These are phyloP conservation scores for Acrobeloides nanus DNA, from an alignment of 2,888 invertebrate species.

Conservation along the genomic window DNA sequence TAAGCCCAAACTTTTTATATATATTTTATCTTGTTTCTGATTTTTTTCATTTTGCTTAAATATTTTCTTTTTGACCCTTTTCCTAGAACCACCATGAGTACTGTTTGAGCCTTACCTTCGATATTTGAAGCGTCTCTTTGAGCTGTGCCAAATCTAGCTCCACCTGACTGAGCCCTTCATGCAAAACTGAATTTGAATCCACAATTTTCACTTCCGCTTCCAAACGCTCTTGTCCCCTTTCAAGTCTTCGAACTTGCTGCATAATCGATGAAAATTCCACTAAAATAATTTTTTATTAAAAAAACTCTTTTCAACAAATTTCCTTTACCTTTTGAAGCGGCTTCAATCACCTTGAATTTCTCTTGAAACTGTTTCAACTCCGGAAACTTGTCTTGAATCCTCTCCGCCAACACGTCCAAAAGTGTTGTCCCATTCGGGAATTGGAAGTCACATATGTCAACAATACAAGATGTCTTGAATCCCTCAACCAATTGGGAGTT, in stretches of 20 bases:
- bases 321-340: slow-evolving; percentile 14
- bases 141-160: slow-evolving; percentile 15
- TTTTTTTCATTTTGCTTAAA: slow-evolving; percentile 1
- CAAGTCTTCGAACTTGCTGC: slow-evolving; percentile 12
- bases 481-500: slow-evolving; percentile 30
- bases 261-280: slow-evolving; percentile 12
- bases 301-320: neutral
- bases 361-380: slow-evolving; percentile 8
- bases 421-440: slow-evolving; percentile 10
- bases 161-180: slow-evolving; percentile 8
- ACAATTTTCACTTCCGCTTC: slow-evolving; percentile 11
- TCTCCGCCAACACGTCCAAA: slow-evolving; percentile 13
- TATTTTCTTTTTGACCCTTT: slow-evolving; percentile 2
- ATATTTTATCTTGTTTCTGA: slow-evolving; percentile 4
- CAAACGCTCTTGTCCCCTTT: slow-evolving; percentile 11
- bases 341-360: slow-evolving; percentile 10
- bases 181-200: slow-evolving; percentile 1
- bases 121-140: slow-evolving; percentile 15
- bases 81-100: too few relatives aligned
- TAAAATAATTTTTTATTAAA: slow-evolving; percentile 2
- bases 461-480: slow-evolving; percentile 25
- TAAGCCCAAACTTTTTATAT: neutral
- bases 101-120: slow-evolving; percentile 21
- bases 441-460: slow-evolving; percentile 20
- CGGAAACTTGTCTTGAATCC: slow-evolving; percentile 11